phyloP scores from a whole-genome alignment of 2,797 vertebrate species.

The Falco rusticolus region DNA sequence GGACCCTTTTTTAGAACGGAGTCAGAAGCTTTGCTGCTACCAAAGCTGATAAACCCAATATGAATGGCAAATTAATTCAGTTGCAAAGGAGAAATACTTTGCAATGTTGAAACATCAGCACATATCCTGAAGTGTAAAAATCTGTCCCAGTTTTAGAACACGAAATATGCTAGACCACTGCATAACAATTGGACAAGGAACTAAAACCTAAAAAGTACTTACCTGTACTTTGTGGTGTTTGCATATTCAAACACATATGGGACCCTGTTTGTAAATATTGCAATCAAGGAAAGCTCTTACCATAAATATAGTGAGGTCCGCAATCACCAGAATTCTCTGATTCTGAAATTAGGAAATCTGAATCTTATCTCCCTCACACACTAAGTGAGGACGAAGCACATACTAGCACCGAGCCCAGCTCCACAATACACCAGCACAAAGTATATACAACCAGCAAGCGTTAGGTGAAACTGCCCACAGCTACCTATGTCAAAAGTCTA shows the following conservation, averaged over 20 bases:
- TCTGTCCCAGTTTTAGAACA: background rate
- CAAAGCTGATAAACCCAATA: background rate
- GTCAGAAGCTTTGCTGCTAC: background rate
- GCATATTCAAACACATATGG: background rate
- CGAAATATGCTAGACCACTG: background rate
- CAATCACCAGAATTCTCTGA: background rate
- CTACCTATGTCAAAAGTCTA: background rate
- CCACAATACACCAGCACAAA: background rate
- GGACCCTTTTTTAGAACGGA: background rate
- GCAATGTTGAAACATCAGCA: background rate
- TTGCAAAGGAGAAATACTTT: background rate
- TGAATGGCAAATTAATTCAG: background rate
- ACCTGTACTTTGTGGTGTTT: background rate
- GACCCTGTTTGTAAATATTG: background rate
- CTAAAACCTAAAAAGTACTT: background rate
- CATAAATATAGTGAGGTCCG: background rate
- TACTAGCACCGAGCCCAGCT: background rate
- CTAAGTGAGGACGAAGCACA: background rate
- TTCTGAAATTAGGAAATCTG: background rate
- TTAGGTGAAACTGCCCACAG: background rate
- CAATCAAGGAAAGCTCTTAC: fast-evolving
- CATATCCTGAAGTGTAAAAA: background rate
- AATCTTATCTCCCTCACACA: background rate
- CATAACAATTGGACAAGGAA: background rate
- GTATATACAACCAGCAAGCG: background rate